Conservation (phyloP, 1,140 invertebrate genomes). For the Rhynchophorus ferrugineus region DNA sequence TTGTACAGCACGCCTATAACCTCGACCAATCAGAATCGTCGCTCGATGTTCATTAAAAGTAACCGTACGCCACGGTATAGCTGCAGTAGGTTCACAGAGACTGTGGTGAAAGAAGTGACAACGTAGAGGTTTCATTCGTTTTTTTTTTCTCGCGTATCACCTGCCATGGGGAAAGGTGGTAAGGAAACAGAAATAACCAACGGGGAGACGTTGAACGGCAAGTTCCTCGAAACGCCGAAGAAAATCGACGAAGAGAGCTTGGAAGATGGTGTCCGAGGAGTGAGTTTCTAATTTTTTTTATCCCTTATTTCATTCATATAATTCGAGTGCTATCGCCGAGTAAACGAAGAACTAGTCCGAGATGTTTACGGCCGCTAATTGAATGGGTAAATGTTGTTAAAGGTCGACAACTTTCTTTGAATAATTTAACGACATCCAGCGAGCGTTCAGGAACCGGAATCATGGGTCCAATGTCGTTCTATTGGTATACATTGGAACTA, state of each 20-base stretch:
- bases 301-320: too few species aligned
- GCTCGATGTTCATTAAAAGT: too few species aligned
- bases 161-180: neutral
- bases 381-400: neutral
- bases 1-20: neutral
- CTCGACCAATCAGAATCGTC: neutral
- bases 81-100: neutral
- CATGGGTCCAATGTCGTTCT: too few species aligned
- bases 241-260: neutral
- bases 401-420: neutral
- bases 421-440: too few species aligned
- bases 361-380: neutral
- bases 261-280: neutral
- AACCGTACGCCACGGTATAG: neutral
- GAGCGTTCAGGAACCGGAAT: too few species aligned
- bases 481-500: too few species aligned
- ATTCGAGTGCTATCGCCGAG: too few species aligned
- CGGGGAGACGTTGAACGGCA: neutral
- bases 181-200: neutral
- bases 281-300: neutral
- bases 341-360: neutral
- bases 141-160: neutral
- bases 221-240: neutral
- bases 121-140: too few species aligned
- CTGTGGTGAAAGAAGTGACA: neutral